A percentile compares a stretch with the other conserved stretches of the same genome.
Evolutionary conservation across 2,797 vertebrate species (phyloP).

Genomic region (Gobio occitaniae): DNA sequence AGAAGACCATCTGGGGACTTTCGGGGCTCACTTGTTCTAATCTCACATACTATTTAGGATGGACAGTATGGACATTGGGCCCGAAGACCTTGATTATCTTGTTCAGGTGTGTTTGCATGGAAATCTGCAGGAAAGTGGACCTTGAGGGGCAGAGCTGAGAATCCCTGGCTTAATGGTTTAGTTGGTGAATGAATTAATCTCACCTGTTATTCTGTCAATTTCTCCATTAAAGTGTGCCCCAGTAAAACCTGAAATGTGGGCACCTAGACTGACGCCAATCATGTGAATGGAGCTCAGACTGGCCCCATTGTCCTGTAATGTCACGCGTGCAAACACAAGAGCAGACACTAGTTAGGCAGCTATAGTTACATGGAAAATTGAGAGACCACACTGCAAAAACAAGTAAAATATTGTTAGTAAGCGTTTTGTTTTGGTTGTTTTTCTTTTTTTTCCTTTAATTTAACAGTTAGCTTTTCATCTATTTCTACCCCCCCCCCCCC

Average conservation of each 20-base stretch:
- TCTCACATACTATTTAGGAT: neutral
- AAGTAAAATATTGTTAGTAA: neutral
- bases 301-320: constrained; percentile 79
- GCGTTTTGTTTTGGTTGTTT: neutral
- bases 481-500: too few species aligned
- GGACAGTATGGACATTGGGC: neutral
- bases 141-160: neutral
- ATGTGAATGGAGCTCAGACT: constrained; percentile 83
- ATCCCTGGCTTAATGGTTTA: neutral
- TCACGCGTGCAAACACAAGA: constrained; percentile 8
- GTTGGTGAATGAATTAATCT: constrained; percentile 19
- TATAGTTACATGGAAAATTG: neutral
- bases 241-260: constrained; percentile 92
- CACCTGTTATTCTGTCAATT: constrained; percentile 95
- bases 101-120: neutral
- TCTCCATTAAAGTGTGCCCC: constrained; percentile 83
- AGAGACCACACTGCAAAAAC: neutral
- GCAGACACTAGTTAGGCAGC: neutral
- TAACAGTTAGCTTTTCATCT: too few species aligned
- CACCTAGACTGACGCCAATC: constrained; percentile 93
- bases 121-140: neutral
- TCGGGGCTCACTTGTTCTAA: neutral
- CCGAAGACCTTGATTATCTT: neutral
- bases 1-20: neutral
- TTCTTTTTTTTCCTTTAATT: too few species aligned